A percentile compares a stretch with the other conserved stretches of the same genome.
These are phyloP conservation scores for Cantharis lateralis DNA, from an alignment of 2,888 invertebrate species.

Conservation along the genomic window DNA sequence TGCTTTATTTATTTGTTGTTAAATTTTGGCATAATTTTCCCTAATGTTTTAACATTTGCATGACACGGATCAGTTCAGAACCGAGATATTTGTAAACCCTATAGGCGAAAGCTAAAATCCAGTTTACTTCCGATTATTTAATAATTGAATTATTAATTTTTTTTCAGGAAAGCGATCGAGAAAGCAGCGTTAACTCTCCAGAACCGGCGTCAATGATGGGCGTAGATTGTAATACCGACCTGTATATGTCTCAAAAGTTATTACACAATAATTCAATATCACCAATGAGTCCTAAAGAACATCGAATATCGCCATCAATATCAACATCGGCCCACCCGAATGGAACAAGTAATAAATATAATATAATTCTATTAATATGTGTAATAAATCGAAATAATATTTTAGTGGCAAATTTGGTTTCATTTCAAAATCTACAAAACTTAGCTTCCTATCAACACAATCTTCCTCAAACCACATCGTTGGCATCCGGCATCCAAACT, in stretches of 20 bases:
- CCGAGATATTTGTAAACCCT: background rate
- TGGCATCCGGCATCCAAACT: conserved; percentile 68
- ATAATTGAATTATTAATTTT: too few relatives aligned
- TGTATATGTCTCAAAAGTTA: conserved; percentile 45
- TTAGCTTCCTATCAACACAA: conserved; percentile 72
- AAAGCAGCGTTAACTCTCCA: conserved; percentile 68
- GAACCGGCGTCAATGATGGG: conserved; percentile 59
- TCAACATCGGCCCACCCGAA: conserved; percentile 65
- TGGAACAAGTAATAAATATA: conserved; percentile 71
- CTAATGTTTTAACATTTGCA: background rate
- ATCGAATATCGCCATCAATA: conserved; percentile 52
- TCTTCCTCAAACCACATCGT: conserved; percentile 63
- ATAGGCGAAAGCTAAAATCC: background rate
- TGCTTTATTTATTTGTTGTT: background rate
- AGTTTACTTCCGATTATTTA: too few relatives aligned
- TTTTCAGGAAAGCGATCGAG: conserved; percentile 67
- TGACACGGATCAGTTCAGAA: background rate
- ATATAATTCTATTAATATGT: too few relatives aligned
- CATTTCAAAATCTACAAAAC: conserved; percentile 79
- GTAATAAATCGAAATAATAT: background rate
- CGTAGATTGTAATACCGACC: conserved; percentile 52
- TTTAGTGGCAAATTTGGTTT: conserved; percentile 74
- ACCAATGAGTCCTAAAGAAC: conserved; percentile 38
- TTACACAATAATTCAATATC: conserved; percentile 36
- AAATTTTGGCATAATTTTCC: background rate